These are phyloP conservation scores for Ophion ventricosus DNA, from an alignment of 2,888 invertebrate genomes.

Conservation along the genomic window DNA sequence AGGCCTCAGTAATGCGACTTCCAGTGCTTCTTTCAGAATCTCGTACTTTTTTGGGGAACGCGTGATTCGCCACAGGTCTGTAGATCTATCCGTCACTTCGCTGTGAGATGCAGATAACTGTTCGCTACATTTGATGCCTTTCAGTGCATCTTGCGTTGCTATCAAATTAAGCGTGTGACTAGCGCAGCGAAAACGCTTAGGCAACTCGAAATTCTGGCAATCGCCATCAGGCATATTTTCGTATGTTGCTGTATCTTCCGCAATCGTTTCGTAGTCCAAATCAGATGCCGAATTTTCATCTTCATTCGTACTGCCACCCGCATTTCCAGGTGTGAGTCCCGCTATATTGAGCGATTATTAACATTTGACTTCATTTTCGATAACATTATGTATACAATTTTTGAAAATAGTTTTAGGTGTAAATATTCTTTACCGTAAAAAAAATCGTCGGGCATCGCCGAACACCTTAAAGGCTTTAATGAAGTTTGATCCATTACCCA, in stretches of 20 bases:
- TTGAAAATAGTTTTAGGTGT: not conserved
- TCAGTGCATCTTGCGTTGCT: conserved; percentile 30
- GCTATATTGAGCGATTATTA: not conserved
- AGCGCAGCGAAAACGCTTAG: conserved; percentile 44
- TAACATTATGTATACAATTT: not conserved
- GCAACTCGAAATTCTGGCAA: conserved; percentile 8
- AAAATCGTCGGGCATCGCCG: not conserved
- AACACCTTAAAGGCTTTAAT: not conserved
- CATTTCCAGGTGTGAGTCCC: no score
- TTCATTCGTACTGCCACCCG: no score
- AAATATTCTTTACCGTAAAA: not conserved
- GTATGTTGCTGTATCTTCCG: not conserved
- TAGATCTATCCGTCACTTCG: conserved; percentile 7
- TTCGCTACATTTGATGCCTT: not conserved
- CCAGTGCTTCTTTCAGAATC: conserved; percentile 6
- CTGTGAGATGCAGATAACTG: no score
- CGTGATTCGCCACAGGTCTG: conserved; percentile 37
- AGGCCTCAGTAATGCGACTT: conserved; percentile 23
- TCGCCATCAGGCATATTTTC: not conserved
- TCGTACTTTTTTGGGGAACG: conserved; percentile 46
- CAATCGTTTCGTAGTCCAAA: no score
- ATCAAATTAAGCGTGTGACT: conserved; percentile 40
- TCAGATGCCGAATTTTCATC: no score
- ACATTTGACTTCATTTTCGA: not conserved
- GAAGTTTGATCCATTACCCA: conserved; percentile 8